Evolutionary conservation across 2,797 vertebrate genomes (phyloP).

Genomic region (Helicolenus hilgendorfi): DNA sequence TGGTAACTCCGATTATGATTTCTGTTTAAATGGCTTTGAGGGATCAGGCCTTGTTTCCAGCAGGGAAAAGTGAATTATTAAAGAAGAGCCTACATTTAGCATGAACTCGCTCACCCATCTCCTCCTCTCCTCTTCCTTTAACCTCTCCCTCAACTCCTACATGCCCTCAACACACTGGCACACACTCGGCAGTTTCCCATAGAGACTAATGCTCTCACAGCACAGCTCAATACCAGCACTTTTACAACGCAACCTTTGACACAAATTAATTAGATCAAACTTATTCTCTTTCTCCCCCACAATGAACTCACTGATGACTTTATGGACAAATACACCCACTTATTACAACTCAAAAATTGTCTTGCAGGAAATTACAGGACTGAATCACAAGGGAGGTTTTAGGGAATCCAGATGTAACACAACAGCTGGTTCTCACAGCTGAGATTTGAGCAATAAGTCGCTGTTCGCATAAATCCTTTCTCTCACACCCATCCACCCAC

Average conservation of each 20-base stretch:
- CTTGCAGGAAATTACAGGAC: background rate
- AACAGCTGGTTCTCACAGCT: conserved; percentile 48
- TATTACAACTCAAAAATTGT: background rate
- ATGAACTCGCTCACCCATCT: conserved; percentile 69
- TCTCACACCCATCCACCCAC: background rate
- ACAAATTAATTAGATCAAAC: conserved; percentile 1
- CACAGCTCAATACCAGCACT: conserved; percentile 20
- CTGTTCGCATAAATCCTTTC: conserved; percentile 7
- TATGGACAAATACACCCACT: background rate
- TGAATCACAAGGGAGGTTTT: conserved; percentile 10
- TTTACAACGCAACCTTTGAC: conserved; percentile 27
- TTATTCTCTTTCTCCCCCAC: background rate
- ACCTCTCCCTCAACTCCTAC: conserved; percentile 39
- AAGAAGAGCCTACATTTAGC: conserved; percentile 73
- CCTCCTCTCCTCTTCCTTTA: conserved; percentile 23
- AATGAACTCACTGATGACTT: conserved; percentile 2
- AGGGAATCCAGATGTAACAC: conserved; percentile 33
- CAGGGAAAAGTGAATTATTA: conserved; percentile 79
- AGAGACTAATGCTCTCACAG: conserved; percentile 2
- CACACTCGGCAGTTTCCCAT: conserved; percentile 43
- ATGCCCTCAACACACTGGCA: conserved; percentile 8
- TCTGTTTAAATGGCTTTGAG: conserved; percentile 53
- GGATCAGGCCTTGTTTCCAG: conserved; percentile 57
- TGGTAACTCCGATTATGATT: conserved; percentile 30
- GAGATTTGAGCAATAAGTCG: background rate